Conservation (phyloP, 2,113 vertebrate species). For the Anas platyrhynchos region DNA sequence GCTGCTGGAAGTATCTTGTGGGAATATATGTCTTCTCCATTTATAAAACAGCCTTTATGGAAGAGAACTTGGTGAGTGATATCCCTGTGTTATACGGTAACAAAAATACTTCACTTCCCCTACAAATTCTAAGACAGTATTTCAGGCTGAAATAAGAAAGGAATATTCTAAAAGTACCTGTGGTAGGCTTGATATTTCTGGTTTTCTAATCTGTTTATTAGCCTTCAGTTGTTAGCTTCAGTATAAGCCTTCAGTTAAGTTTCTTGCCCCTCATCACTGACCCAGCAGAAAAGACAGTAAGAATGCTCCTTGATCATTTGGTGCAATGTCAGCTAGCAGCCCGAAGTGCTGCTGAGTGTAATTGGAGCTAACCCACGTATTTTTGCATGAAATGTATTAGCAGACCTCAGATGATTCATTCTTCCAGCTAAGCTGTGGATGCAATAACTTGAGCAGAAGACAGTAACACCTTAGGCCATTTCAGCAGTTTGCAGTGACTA, state of each 20-base stretch:
- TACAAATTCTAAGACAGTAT: not conserved
- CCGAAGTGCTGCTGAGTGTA: not conserved
- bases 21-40: not conserved
- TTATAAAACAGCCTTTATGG: not conserved
- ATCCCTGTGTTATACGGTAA: not conserved
- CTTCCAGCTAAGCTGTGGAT: not conserved
- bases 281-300: not conserved
- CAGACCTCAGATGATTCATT: constrained; percentile 3
- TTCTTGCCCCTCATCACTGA: not conserved
- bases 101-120: not conserved
- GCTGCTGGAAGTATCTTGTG: not conserved
- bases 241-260: not conserved
- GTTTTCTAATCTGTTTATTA: not conserved
- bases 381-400: not conserved
- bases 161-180: not conserved
- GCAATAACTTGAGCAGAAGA: not conserved
- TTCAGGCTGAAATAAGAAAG: not conserved
- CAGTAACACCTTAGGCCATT: not conserved
- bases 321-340: not conserved
- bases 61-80: not conserved
- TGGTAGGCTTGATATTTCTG: not conserved
- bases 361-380: not conserved
- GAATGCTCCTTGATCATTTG: not conserved
- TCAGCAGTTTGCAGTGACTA: not conserved
- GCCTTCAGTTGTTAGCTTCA: not conserved